These are phyloP conservation scores for Cephalopterus ornatus DNA, from an alignment of 2,113 vertebrate species.

Conservation along the genomic window DNA sequence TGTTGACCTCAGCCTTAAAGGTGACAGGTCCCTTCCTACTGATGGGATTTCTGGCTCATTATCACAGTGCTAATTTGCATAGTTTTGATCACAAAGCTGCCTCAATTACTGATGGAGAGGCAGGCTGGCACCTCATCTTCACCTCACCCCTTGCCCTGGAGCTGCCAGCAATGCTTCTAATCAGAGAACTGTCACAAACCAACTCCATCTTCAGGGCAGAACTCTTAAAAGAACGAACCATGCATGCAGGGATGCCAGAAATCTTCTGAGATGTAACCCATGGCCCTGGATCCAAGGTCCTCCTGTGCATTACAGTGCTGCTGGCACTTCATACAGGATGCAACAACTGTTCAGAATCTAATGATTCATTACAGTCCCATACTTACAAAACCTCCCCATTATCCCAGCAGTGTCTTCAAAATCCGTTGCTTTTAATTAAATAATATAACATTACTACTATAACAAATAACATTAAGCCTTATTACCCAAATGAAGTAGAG, in stretches of 20 bases:
- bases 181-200: not conserved
- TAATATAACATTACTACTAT: not conserved
- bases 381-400: not conserved
- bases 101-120: not conserved
- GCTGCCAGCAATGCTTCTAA: not conserved
- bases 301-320: not conserved
- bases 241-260: not conserved
- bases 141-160: not conserved
- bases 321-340: not conserved
- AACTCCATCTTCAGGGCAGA: not conserved
- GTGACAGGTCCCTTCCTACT: not conserved
- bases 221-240: not conserved
- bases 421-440: not conserved
- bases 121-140: not conserved
- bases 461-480: not conserved
- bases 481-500: not conserved
- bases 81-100: not conserved
- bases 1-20: not conserved
- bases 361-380: not conserved
- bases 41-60: not conserved
- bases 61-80: conserved; percentile 23
- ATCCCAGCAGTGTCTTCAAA: not conserved
- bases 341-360: not conserved
- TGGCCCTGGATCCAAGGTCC: not conserved
- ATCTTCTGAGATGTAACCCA: not conserved